Base-by-base conservation (phyloP, 2,888 invertebrate genomes). In the Tetrapedia diversipes region DNA sequence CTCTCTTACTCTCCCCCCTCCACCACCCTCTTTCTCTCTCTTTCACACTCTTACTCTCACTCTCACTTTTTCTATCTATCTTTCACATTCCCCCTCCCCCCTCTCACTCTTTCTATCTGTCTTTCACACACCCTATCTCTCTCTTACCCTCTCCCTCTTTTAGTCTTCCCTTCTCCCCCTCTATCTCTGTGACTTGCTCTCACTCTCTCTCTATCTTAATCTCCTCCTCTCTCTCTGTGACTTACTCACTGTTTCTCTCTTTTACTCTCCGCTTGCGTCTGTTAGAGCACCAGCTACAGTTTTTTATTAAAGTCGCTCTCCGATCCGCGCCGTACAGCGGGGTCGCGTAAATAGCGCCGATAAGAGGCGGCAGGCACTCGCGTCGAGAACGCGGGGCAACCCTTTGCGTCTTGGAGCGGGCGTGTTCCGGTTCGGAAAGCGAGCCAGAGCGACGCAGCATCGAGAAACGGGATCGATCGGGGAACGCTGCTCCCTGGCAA, bases 271-370 rank as follows among this genome's bases (percentile, higher is more conserved):
- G 10, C 27, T 4, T 10, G 29, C 32, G 14, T 49, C 37, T 29
- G 57, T 22, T 27, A 14, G 22, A 45, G 45, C 45, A 34, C 14
- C 14, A 16, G 60, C 34, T 32, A 60, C 53, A 19, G 24, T 72
- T 72, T 68, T n/a, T 68, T 56, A 60, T 66, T 76, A 57, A 73
- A 60, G 59, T 54, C 65, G 27, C 72, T 60, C 49, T 60, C 41
- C 39, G 47, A 53, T 57, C 45, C 56, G 37, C 22, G 41, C 19
- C 34, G n/a, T 39, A 29, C 10, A 34, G 53, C 64, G 47, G 37
- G 34, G 32, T 27, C 64, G 57, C 54, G 65, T 51, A 72, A 76
- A 73, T 57, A 66, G 53, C 76, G 32, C n/a, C 73, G 73, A 73
- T 65, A 66, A 63, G 61, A 73, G 56, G 43, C 53, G 56, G 43